Conservation (phyloP, 2,797 vertebrate species). For the Platalea minor region DNA sequence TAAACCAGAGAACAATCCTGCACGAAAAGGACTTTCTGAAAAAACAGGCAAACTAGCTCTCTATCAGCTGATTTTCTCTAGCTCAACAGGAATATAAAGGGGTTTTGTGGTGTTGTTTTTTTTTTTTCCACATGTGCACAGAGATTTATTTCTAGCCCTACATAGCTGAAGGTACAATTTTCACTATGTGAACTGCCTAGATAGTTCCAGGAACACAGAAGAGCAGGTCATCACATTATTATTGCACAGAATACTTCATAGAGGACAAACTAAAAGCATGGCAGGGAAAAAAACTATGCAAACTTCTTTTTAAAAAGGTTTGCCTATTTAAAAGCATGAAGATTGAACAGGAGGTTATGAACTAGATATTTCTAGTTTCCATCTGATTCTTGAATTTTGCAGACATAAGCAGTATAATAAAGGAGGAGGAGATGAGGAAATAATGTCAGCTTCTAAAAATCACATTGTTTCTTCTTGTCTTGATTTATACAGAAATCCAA, state of each 20-base stretch:
- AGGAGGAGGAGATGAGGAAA: not conserved
- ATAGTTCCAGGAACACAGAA: not conserved
- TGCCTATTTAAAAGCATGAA: not conserved
- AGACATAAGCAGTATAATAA: not conserved
- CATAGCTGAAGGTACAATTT: not conserved
- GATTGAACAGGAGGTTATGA: not conserved
- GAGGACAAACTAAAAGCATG: not conserved
- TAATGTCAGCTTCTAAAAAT: not conserved
- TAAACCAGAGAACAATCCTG: not conserved
- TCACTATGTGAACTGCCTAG: not conserved
- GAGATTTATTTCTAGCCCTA: not conserved
- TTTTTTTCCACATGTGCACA: not conserved
- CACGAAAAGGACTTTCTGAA: not conserved
- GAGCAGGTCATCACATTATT: not conserved
- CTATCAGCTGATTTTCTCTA: not conserved
- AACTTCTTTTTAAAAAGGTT: not conserved
- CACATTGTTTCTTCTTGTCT: not conserved
- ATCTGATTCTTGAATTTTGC: not conserved
- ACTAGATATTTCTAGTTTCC: not conserved
- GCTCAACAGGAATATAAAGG: not conserved
- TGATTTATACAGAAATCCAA: slow-evolving; percentile 26
- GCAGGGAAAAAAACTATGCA: not conserved
- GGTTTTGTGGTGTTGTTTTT: fast-evolving
- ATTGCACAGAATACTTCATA: not conserved
- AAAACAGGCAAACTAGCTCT: not conserved